Evolutionary conservation across 2,888 invertebrate species (phyloP), one percentile per base, ranked within the genome.

Genomic region (Aleiodes alternator): DNA sequence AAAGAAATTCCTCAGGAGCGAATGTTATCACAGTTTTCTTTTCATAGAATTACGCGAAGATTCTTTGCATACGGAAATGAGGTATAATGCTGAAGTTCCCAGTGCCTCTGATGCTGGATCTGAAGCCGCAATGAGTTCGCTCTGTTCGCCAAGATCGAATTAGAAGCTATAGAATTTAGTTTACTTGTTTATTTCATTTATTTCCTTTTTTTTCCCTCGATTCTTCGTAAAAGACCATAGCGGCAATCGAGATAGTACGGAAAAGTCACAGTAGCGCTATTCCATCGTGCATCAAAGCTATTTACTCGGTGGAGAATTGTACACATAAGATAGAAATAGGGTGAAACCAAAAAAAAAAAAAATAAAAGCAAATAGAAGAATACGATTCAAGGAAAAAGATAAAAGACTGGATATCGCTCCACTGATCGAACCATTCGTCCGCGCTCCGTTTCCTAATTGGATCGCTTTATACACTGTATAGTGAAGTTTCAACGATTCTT

Each of bases 401-500:
- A 56, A 72, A 53, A 61, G 66, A 56, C 43, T 50, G 11, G 31
- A 61, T 66, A 79, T 79, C 73, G 75, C 48, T 76, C 48, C 70
- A 73, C 77, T 80, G 81, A 84, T 85, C 82, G 84, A 82, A 78
- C 83, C 81, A 84, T 85, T 85, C 82, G 84, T 83, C 81, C 81
- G 83, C 82, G 83, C 83, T 82, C 80, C 78, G 81, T 81, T 83
- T 83, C 83, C 83, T 85, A 85, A 85, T 85, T 86, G 84, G 83
- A 85, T 84, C 84, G 85, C 80, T 85, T 84, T 85, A 82, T 85
- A 83, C 77, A 73, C 75, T 77, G 75, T 79, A 72, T 75, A 53
- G 72, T 34, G 70, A 71, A 69, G 73, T 74, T 73, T 68, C n/a
- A 34, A 53, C 73, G 72, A 70, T 72, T 78, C 61, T 57, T 48